Base-by-base conservation (phyloP, 1,140 invertebrate genomes). In the Trichonephila inaurata region DNA sequence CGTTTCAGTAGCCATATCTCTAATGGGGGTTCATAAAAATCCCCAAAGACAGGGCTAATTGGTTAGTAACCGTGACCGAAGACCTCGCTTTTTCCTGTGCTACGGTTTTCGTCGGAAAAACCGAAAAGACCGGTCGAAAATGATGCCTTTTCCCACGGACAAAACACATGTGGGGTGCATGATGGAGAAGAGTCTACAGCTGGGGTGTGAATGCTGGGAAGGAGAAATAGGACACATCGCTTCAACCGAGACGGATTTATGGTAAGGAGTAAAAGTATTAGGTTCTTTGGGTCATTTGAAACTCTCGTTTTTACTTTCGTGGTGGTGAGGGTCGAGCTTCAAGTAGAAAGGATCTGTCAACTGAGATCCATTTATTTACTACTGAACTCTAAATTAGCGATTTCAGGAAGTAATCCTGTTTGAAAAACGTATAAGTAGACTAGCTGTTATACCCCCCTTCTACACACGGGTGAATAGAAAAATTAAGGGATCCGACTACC, bases 181-280 rank as follows among this genome's bases (percentile, higher is more conserved):
- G 91, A 92, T 72, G 82, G 89, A 91, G 61, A 60, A 64, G 89
- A 77, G 69, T 91, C 77, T 77, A 58, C 89, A 61, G 69, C 77
- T 83, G 77, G 77, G 69, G 89, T 51, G 89, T 44, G 58, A 62
- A 83, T 58, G 58, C 83, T 62, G 28, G 51, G 33, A 21, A 28
- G 72, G 72, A 60, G 77, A 64, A 81, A 40, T n/a, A 33, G 40
- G 89, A 33, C 44, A 16, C 16, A 61, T 19, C 40, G 40, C 33
- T 40, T 81, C 60, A 62, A 40, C 60, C 60, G 10, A 81, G 89
- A 91, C 60, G 89, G 89, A 83, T 83, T 91, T 91, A 91, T 91
- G 89, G 21, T 33, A 28, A 64, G 60, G 40, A 77, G 16, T 21
- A 58, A 77, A 44, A 12, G 40, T 60, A 62, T 77, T 77, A 77